Evolutionary conservation across 2,113 vertebrate species (phyloP).

Genomic region (Pelobates fuscus): DNA sequence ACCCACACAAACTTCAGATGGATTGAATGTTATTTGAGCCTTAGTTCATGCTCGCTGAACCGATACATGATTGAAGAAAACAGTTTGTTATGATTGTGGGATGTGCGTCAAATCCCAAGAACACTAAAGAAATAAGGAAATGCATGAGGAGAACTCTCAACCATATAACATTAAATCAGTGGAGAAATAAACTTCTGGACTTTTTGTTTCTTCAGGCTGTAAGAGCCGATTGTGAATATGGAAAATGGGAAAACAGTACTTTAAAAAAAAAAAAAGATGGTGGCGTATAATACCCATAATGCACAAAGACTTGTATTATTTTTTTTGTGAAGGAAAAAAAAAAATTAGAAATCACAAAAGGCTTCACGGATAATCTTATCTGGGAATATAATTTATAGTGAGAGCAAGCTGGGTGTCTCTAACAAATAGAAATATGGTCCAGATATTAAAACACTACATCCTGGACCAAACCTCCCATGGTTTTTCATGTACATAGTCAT

Average conservation of each 20-base stretch:
- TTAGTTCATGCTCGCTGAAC: neutral
- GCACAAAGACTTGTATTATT: neutral
- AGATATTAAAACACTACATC: neutral
- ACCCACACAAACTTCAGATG: neutral
- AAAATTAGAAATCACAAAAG: neutral
- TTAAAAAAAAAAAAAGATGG: no score
- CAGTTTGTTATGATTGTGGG: conserved; percentile 1
- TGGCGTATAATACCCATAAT: neutral
- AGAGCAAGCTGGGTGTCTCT: neutral
- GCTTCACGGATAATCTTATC: neutral
- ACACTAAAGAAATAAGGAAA: conserved; percentile 4
- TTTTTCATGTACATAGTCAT: conserved; percentile 55
- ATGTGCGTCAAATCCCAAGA: neutral
- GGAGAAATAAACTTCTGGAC: neutral
- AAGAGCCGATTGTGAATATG: neutral
- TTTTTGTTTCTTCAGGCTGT: neutral
- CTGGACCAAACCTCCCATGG: conserved; percentile 20
- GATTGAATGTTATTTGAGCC: neutral
- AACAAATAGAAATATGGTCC: neutral
- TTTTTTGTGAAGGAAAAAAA: neutral
- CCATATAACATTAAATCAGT: neutral
- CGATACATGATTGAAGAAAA: neutral
- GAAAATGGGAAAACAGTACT: neutral
- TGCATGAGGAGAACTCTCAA: neutral
- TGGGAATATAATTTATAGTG: neutral